Evolutionary conservation across 1,140 invertebrate genomes (phyloP).

Genomic region (Vanessa atalanta): DNA sequence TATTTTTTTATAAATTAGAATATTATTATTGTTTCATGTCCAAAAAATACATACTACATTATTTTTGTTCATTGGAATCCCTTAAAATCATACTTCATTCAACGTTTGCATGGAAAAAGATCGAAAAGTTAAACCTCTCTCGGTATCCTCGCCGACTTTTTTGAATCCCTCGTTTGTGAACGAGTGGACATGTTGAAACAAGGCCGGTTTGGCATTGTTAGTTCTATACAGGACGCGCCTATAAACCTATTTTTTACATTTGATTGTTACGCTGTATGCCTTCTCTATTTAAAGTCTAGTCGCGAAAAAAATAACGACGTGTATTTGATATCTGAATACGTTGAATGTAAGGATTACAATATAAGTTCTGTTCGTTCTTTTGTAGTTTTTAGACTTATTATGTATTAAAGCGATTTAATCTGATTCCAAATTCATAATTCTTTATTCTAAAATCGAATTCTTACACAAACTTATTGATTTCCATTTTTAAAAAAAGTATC

Average conservation of each 20-base stretch:
- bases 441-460: no score
- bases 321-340: no score
- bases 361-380: no score
- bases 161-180: conserved; percentile 14
- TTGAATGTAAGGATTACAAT: no score
- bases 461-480: no score
- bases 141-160: conserved; percentile 1
- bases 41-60: no score
- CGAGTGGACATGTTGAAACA: conserved; percentile 9
- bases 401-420: no score
- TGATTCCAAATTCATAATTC: no score
- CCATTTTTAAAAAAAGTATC: no score
- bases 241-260: conserved; percentile 18
- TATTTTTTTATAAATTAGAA: no score
- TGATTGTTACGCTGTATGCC: conserved; percentile 7
- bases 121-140: conserved; percentile 18
- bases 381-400: no score
- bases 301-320: neutral
- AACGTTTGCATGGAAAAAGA: neutral
- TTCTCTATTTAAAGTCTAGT: neutral
- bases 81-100: neutral
- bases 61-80: neutral
- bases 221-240: conserved; percentile 9
- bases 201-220: conserved; percentile 16
- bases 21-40: no score